Evolutionary conservation across 1,140 invertebrate species (phyloP).

Genomic region (Atta cephalotes): DNA sequence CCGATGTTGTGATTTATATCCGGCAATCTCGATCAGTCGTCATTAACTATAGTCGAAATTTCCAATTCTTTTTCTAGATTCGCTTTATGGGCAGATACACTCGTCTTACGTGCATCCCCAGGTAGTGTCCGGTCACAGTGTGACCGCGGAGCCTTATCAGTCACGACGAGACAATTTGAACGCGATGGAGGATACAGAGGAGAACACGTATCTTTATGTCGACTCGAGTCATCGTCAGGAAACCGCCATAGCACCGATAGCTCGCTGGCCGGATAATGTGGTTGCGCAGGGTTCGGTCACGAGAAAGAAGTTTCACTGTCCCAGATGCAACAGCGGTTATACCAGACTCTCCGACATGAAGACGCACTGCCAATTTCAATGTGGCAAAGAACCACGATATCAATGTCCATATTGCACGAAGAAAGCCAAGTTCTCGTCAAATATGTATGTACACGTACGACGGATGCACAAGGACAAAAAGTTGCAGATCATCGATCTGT

Average conservation of each 20-base stretch:
- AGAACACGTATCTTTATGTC: constrained; percentile 57
- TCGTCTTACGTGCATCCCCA: constrained; percentile 54
- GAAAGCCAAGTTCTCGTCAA: constrained; percentile 83
- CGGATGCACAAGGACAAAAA: constrained; percentile 77
- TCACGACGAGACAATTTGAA: background rate
- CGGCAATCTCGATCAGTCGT: background rate
- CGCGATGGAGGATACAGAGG: constrained; percentile 54
- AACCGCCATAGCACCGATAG: constrained; percentile 5
- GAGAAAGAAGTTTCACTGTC: constrained; percentile 84
- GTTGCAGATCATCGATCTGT: constrained; percentile 77
- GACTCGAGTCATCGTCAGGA: constrained; percentile 39
- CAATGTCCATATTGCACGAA: constrained; percentile 91
- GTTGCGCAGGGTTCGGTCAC: constrained; percentile 23
- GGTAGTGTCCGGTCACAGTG: constrained; percentile 1
- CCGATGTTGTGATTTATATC: constrained; percentile 54
- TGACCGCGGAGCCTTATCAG: constrained; percentile 49
- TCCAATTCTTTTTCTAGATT: constrained; percentile 74
- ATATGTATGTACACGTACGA: constrained; percentile 83
- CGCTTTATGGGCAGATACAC: constrained; percentile 65
- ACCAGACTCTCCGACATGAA: constrained; percentile 79
- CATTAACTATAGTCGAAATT: constrained; percentile 61
- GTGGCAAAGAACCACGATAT: constrained; percentile 92
- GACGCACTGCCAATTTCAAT: constrained; percentile 82
- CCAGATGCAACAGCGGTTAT: constrained; percentile 87
- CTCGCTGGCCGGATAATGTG: constrained; percentile 65